Evolutionary conservation across 2,888 invertebrate genomes (phyloP).

Genomic region (Rhimphoctona megacephalus): DNA sequence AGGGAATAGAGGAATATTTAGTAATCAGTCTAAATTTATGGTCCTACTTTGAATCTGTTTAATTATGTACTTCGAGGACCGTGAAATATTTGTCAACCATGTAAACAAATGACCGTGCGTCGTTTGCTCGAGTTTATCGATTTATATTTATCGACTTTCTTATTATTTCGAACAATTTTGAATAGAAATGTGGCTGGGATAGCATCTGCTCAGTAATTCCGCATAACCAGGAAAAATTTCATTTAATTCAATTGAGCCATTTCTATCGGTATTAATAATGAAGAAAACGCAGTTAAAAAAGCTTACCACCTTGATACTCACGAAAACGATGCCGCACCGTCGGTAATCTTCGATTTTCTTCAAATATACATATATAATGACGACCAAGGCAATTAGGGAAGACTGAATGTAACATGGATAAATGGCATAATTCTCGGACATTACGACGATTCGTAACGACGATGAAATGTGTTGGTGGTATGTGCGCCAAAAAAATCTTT

Average conservation of each 20-base stretch:
- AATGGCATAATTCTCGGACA: background rate
- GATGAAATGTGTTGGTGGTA: slow-evolving; percentile 31
- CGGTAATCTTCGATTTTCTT: background rate
- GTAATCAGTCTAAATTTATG: background rate
- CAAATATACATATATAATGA: background rate
- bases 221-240: background rate
- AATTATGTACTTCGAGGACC: background rate
- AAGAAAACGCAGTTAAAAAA: background rate
- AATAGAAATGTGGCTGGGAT: background rate
- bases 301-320: slow-evolving; percentile 10
- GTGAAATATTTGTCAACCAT: background rate
- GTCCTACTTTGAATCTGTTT: background rate
- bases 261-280: background rate
- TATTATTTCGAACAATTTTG: background rate
- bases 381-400: background rate
- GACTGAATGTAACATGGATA: background rate
- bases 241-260: background rate
- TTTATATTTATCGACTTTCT: background rate
- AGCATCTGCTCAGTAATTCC: background rate
- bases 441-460: slow-evolving; percentile 7
- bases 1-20: background rate
- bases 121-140: background rate
- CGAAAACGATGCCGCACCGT: background rate
- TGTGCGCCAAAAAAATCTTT: slow-evolving; percentile 62
- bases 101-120: background rate